phyloP scores from a whole-genome alignment of 2,888 invertebrate species.

The Tricholauxania praeusta region DNA sequence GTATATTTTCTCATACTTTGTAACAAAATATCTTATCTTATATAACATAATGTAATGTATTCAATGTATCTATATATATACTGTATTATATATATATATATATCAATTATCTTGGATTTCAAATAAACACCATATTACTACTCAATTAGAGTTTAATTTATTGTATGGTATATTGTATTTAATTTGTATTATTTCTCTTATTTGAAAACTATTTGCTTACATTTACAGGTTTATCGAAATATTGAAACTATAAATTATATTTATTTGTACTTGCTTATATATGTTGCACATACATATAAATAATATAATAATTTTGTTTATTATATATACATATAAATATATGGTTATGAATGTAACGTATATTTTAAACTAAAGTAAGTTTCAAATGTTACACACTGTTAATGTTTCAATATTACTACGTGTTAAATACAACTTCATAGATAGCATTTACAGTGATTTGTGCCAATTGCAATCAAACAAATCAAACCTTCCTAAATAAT shows the following conservation, averaged over 20 bases:
- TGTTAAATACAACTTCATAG: no score
- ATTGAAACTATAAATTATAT: slow-evolving; percentile 42
- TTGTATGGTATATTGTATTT: slow-evolving; percentile 40
- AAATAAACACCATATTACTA: slow-evolving; percentile 34
- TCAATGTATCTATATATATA: no score
- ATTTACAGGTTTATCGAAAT: slow-evolving; percentile 38
- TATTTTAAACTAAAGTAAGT: slow-evolving; percentile 39
- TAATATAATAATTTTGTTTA: slow-evolving; percentile 35
- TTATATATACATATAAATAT: slow-evolving; percentile 40
- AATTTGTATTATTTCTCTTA: slow-evolving; percentile 36
- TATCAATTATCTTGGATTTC: slow-evolving; percentile 25
- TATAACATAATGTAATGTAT: slow-evolving; percentile 23
- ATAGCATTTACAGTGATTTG: no score
- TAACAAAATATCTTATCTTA: slow-evolving; percentile 24
- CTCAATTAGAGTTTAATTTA: slow-evolving; percentile 33
- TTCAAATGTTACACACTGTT: background rate
- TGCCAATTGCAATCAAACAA: no score
- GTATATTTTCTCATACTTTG: slow-evolving; percentile 31
- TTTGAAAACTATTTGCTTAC: slow-evolving; percentile 25
- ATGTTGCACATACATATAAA: slow-evolving; percentile 30
- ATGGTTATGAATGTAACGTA: slow-evolving; percentile 43
- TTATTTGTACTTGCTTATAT: slow-evolving; percentile 27
- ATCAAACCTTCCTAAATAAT: no score
- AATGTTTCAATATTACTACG: background rate
- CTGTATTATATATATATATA: background rate